These are phyloP conservation scores for Harpegnathos saltator DNA, from an alignment of 1,140 invertebrate species.

Conservation along the genomic window DNA sequence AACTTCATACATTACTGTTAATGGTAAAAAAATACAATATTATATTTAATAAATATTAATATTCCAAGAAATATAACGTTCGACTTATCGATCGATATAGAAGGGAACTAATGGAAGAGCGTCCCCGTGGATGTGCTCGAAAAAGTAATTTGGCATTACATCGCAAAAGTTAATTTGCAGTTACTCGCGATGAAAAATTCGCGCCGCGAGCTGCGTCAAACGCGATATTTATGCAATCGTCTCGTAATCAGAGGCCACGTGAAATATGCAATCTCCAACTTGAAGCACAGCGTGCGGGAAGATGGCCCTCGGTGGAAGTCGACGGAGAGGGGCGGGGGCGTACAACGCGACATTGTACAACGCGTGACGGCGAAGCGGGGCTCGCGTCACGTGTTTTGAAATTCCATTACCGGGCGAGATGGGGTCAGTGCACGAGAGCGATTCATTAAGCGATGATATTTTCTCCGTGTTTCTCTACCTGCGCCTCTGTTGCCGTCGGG, in stretches of 20 bases:
- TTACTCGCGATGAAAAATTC: no score
- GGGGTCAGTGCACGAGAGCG: conserved; percentile 72
- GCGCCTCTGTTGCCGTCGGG: conserved; percentile 21
- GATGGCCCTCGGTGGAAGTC: conserved; percentile 2
- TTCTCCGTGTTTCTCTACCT: conserved; percentile 65
- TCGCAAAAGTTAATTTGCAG: no score
- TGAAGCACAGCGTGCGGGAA: not conserved
- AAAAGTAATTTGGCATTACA: no score
- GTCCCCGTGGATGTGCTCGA: no score
- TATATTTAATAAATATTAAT: no score
- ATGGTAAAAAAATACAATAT: no score
- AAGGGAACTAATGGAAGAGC: no score
- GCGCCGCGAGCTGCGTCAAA: not conserved
- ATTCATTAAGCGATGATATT: conserved; percentile 77
- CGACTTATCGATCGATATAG: no score
- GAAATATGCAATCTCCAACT: conserved; percentile 64
- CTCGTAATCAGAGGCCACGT: conserved; percentile 35
- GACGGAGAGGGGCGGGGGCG: not conserved
- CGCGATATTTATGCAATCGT: conserved; percentile 8
- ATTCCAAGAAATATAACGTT: no score
- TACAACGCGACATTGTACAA: conserved; percentile 21
- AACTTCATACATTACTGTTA: no score
- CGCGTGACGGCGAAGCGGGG: conserved; percentile 49
- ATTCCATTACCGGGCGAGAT: conserved; percentile 80
- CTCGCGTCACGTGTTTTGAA: conserved; percentile 78